Base-by-base conservation (phyloP, 2,797 vertebrate genomes). In the Gymnocypris eckloni region DNA sequence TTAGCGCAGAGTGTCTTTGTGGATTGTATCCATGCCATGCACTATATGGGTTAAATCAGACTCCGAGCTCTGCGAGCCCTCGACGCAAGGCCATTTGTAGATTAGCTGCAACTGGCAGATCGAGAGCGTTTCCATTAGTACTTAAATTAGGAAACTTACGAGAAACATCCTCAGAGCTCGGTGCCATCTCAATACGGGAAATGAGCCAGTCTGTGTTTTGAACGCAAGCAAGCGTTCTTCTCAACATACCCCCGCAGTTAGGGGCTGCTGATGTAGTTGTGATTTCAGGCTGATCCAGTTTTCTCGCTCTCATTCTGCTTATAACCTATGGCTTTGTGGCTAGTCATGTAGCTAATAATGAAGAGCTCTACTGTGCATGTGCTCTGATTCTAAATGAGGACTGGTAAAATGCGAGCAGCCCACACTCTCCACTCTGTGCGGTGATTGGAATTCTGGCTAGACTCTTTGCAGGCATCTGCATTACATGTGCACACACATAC, bases 261-360 rank as follows among this genome's bases (percentile, higher is more conserved):
- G 33, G 1, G 61, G 28, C 71, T 4, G 59, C 64, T 85, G 41
- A 84, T 59, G 39, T 70, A 41, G 39, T 72, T 79, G 39, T 50
- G 43, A 73, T 81, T 81, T 86, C 64, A 80, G 78, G 28, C 33
- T 25, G 28, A 81, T 80, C 78, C 43, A 39, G 77, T 80, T 79
- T 73, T 80, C 56, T 85, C 13, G 1, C 77, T 50, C 33, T 28
- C 45, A 72, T 83, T 86, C 82, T 88, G 84, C 59, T 77, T 86
- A 66, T 75, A 85, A 87, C 79, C 66, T 71, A 37, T 79, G 66
- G 83, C 81, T 87, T 79, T 71, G 76, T 83, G 85, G 69, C 85
- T 81, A 85, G 82, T 89, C 89, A 78, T 89, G 89, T 85, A 66
- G 82, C 86, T 88, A 87, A 89, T 89, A 81, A 85, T 81, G 86